phyloP scores from a whole-genome alignment of 2,113 vertebrate genomes.

The Anguilla rostrata region DNA sequence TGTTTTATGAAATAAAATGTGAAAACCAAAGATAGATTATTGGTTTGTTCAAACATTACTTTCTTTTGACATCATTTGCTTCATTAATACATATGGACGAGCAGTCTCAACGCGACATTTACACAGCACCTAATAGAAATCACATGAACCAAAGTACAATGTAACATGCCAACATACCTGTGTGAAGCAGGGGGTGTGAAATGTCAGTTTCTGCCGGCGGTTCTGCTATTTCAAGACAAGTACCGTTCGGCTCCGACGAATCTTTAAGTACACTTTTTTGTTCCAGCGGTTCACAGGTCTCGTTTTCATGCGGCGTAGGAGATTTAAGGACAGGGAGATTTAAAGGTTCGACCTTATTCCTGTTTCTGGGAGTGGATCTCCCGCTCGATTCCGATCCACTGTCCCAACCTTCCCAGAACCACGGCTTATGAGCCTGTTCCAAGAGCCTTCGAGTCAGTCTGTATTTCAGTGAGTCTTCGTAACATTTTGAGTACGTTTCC shows the following conservation, averaged over 20 bases:
- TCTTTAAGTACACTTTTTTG: conserved; percentile 24
- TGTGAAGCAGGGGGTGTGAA: background rate
- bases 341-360: conserved; percentile 42
- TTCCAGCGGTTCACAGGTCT: conserved; percentile 17
- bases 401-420: conserved; percentile 84
- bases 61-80: too few relatives aligned
- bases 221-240: conserved; percentile 28
- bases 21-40: too few relatives aligned
- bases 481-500: conserved; percentile 84
- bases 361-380: conserved; percentile 46
- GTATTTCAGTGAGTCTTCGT: conserved; percentile 86
- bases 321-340: conserved; percentile 1
- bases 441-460: conserved; percentile 82
- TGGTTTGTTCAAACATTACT: too few relatives aligned
- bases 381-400: conserved; percentile 67
- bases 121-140: background rate
- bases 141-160: background rate
- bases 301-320: conserved; percentile 13
- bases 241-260: conserved; percentile 32
- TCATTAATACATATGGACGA: too few relatives aligned
- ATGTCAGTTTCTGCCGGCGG: background rate
- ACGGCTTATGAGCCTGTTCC: conserved; percentile 89
- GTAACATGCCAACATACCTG: background rate
- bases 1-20: too few relatives aligned
- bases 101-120: background rate